A percentile compares a stretch with the other conserved stretches of the same genome.
Evolutionary conservation across 2,888 invertebrate genomes (phyloP).

Genomic region (Sesamia inferens): DNA sequence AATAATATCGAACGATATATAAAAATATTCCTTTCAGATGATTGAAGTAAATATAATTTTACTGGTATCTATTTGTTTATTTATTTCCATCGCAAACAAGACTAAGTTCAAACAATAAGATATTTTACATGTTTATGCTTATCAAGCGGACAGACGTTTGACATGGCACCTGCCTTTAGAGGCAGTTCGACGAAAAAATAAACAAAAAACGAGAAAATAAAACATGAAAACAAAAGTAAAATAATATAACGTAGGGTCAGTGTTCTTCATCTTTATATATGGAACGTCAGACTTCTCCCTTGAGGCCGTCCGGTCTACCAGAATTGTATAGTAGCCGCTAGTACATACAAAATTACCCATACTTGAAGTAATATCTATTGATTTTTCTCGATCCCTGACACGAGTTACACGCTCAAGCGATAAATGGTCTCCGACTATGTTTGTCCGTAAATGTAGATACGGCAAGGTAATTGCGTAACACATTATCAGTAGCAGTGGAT

Average conservation of each 20-base stretch:
- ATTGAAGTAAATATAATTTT: conserved; percentile 22
- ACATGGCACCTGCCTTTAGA: conserved; percentile 26
- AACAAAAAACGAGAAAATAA: conserved; percentile 27
- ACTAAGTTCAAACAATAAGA: conserved; percentile 15
- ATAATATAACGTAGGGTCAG: conserved; percentile 30
- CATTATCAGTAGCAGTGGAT: too few relatives aligned
- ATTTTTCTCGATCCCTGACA: background rate
- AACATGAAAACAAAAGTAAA: conserved; percentile 36
- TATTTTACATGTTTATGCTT: conserved; percentile 38
- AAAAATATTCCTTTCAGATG: conserved; percentile 13
- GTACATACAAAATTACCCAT: background rate
- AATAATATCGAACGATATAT: conserved; percentile 4
- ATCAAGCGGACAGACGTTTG: conserved; percentile 34
- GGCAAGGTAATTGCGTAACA: too few relatives aligned
- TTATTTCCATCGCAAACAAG: conserved; percentile 16
- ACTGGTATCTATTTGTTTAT: conserved; percentile 20
- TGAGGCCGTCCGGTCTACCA: conserved; percentile 4
- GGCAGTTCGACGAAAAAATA: conserved; percentile 28
- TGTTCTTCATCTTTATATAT: conserved; percentile 36
- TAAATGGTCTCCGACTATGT: background rate
- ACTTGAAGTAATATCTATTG: background rate
- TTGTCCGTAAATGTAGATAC: background rate
- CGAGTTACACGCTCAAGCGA: background rate
- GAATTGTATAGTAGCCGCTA: conserved; percentile 21
- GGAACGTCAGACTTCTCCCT: conserved; percentile 24